Conservation (phyloP, 2,888 invertebrate species). For the Deilephila elpenor region DNA sequence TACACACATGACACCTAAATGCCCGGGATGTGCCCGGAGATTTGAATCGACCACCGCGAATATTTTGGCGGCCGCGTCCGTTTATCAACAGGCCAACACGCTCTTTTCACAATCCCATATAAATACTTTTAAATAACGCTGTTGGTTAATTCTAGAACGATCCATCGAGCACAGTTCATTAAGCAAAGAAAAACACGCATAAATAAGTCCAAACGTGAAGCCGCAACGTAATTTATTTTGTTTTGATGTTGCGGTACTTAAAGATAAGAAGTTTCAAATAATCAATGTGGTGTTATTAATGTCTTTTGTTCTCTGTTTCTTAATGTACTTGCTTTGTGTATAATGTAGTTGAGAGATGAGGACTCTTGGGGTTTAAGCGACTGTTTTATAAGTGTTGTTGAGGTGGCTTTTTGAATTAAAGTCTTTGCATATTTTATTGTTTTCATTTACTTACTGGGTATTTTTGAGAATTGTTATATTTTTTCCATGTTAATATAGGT, state of each 20-base stretch:
- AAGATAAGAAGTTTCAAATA: constrained; percentile 31
- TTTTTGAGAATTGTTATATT: neutral
- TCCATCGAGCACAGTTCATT: constrained; percentile 13
- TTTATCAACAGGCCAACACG: too few species aligned
- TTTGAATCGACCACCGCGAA: too few species aligned
- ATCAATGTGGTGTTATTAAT: constrained; percentile 34
- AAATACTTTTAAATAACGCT: neutral
- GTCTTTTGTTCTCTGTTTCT: constrained; percentile 27
- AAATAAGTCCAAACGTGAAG: constrained; percentile 22
- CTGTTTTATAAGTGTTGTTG: neutral
- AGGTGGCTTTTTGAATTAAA: neutral
- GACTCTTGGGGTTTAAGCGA: neutral
- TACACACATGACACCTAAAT: too few species aligned
- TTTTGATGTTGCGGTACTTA: constrained; percentile 29
- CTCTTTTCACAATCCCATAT: too few species aligned
- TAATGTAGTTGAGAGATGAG: neutral
- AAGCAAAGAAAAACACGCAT: constrained; percentile 30
- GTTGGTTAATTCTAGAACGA: neutral
- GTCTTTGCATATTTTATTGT: neutral
- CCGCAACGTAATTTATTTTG: constrained; percentile 32
- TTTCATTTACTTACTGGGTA: neutral
- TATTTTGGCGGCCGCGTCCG: too few species aligned
- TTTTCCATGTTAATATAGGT: neutral
- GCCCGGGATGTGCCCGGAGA: too few species aligned
- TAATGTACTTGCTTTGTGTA: constrained; percentile 7